phyloP scores from a whole-genome alignment of 2,888 invertebrate genomes.

The Homarus gammarus region DNA sequence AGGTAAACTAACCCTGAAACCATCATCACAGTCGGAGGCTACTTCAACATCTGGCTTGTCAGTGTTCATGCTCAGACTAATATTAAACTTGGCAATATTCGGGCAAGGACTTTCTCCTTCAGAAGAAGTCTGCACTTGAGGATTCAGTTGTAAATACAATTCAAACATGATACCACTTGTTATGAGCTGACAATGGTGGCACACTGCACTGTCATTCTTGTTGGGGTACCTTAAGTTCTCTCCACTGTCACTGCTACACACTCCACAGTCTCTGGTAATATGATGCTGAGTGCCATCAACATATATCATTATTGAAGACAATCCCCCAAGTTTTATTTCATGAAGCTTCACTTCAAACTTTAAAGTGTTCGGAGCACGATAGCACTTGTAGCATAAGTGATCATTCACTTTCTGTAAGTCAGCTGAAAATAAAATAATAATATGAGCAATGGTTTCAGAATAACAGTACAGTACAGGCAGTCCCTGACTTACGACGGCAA shows the following conservation, averaged over 20 bases:
- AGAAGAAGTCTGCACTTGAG: not conserved
- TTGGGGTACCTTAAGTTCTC: not conserved
- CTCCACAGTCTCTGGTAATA: constrained; percentile 43
- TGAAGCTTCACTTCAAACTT: constrained; percentile 35
- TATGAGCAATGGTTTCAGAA: not conserved
- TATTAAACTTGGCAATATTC: constrained; percentile 47
- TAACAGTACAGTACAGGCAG: too few relatives aligned
- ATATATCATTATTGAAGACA: constrained; percentile 59
- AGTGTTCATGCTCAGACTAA: constrained; percentile 25
- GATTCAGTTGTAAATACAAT: constrained; percentile 43
- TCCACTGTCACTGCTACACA: constrained; percentile 1
- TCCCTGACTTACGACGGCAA: too few relatives aligned
- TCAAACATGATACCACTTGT: constrained; percentile 47
- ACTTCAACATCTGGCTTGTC: constrained; percentile 8
- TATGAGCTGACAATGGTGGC: constrained; percentile 48
- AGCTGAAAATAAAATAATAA: constrained; percentile 34
- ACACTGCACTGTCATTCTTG: constrained; percentile 4
- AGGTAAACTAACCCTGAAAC: constrained; percentile 52
- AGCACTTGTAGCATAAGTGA: constrained; percentile 53
- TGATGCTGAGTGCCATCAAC: constrained; percentile 14
- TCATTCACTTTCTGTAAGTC: constrained; percentile 40
- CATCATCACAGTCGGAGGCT: constrained; percentile 40
- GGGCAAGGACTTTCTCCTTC: constrained; percentile 43
- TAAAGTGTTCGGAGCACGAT: constrained; percentile 12
- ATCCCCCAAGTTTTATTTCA: constrained; percentile 39